These are phyloP conservation scores for Nymphalis urticae DNA, from an alignment of 2,888 invertebrate species.

Conservation along the genomic window DNA sequence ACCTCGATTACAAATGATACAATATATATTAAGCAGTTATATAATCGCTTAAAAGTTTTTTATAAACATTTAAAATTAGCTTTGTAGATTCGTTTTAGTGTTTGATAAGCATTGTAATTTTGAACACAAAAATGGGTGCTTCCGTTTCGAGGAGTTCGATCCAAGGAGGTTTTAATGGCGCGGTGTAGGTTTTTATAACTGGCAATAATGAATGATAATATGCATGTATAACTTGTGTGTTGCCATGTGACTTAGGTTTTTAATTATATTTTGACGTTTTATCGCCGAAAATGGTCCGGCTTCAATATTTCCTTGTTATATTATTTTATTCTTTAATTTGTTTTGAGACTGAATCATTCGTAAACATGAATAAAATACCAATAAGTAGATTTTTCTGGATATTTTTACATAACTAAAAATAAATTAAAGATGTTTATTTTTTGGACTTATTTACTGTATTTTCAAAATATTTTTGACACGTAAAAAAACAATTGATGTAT, in stretches of 20 bases:
- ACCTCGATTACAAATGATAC: conserved; percentile 83
- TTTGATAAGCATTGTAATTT: conserved; percentile 24
- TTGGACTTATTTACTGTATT: conserved; percentile 17
- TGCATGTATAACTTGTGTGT: not conserved
- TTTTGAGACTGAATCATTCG: conserved; percentile 7
- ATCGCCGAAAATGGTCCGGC: not conserved
- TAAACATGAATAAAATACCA: not conserved
- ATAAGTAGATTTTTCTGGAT: conserved; percentile 16
- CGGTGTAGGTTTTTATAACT: conserved; percentile 28
- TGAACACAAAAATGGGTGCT: conserved; percentile 60
- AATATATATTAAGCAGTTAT: conserved; percentile 41
- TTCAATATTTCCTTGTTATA: not conserved
- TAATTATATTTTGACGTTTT: not conserved
- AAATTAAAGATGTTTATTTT: conserved; percentile 7
- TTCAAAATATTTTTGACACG: conserved; percentile 20
- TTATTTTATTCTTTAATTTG: not conserved
- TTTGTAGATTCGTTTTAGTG: conserved; percentile 50
- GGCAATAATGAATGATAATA: conserved; percentile 27
- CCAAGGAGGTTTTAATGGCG: conserved; percentile 28
- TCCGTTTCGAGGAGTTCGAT: conserved; percentile 64
- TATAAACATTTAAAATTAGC: conserved; percentile 54
- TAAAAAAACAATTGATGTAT: conserved; percentile 2
- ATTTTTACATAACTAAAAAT: conserved; percentile 22
- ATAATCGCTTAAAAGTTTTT: conserved; percentile 36
- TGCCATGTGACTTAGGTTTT: conserved; percentile 14